phyloP scores from a whole-genome alignment of 2,797 vertebrate species.

The Urosaurus nigricauda region DNA sequence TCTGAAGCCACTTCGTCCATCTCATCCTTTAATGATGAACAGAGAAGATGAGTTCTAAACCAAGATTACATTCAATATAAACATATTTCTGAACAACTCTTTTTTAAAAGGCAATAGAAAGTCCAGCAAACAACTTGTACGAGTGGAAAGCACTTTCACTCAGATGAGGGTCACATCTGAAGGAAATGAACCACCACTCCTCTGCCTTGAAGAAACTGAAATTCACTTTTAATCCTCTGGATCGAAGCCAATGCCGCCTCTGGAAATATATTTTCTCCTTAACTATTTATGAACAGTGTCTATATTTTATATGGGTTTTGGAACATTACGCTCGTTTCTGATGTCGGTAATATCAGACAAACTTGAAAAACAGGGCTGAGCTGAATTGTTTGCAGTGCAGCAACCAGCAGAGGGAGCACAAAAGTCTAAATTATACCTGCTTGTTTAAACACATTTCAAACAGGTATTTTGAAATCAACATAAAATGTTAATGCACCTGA shows the following conservation, averaged over 20 bases:
- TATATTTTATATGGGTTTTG: background rate
- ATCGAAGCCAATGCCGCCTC: background rate
- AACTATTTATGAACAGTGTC: background rate
- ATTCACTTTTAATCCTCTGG: background rate
- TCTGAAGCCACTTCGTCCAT: too few relatives aligned
- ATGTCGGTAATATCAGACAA: slow-evolving; percentile 24
- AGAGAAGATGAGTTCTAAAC: background rate
- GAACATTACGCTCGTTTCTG: background rate
- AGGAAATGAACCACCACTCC: background rate
- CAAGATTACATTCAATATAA: background rate
- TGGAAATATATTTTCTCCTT: background rate
- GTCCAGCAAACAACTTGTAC: background rate
- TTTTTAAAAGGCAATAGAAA: background rate
- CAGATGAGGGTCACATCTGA: background rate
- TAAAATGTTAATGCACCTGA: background rate
- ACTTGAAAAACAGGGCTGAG: background rate
- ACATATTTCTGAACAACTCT: background rate
- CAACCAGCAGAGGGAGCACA: slow-evolving; percentile 75
- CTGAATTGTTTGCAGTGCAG: slow-evolving; percentile 50
- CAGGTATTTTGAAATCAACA: background rate
- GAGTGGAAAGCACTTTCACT: background rate
- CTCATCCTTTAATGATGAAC: background rate
- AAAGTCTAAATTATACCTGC: slow-evolving; percentile 48
- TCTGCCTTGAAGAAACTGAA: background rate
- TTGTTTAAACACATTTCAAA: slow-evolving; percentile 3